Evolutionary conservation across 2,888 invertebrate species (phyloP).

Genomic region (Brassicogethes aeneus): DNA sequence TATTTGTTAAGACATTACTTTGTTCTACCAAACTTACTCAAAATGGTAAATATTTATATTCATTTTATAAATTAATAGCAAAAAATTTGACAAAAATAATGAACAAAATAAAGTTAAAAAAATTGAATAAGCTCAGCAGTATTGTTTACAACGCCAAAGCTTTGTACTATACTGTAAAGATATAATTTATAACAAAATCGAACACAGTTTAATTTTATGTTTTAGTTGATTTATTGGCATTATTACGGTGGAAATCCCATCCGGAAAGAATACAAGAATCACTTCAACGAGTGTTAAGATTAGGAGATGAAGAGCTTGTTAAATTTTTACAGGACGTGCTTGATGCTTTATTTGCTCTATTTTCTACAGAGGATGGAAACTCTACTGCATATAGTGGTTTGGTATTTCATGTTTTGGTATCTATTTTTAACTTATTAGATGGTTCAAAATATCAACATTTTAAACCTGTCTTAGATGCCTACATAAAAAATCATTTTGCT

Average conservation of each 20-base stretch:
- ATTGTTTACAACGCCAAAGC: no score
- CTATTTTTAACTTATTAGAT: slow-evolving; percentile 83
- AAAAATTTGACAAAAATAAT: neutral
- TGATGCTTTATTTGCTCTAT: slow-evolving; percentile 87
- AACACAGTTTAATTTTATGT: no score
- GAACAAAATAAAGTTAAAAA: neutral
- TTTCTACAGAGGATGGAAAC: slow-evolving; percentile 87
- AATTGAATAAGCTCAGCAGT: no score
- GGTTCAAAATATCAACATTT: slow-evolving; percentile 91
- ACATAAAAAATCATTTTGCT: slow-evolving; percentile 90
- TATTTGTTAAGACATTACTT: slow-evolving; percentile 71
- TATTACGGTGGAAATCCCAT: slow-evolving; percentile 86
- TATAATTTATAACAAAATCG: no score
- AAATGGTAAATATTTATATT: slow-evolving; percentile 53
- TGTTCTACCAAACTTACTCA: slow-evolving; percentile 97
- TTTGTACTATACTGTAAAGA: slow-evolving; percentile 1
- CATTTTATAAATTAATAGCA: neutral
- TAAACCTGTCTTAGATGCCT: slow-evolving; percentile 87
- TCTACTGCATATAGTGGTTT: slow-evolving; percentile 81
- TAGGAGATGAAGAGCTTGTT: slow-evolving; percentile 86
- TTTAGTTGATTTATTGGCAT: slow-evolving; percentile 77
- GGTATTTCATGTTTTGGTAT: slow-evolving; percentile 86
- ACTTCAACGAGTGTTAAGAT: slow-evolving; percentile 65
- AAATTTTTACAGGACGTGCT: slow-evolving; percentile 92
- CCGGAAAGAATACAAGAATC: slow-evolving; percentile 83